A percentile compares a stretch with the other conserved stretches of the same genome.
These are phyloP conservation scores for Oligia fasciuncula DNA, from an alignment of 2,888 invertebrate species.

Conservation along the genomic window DNA sequence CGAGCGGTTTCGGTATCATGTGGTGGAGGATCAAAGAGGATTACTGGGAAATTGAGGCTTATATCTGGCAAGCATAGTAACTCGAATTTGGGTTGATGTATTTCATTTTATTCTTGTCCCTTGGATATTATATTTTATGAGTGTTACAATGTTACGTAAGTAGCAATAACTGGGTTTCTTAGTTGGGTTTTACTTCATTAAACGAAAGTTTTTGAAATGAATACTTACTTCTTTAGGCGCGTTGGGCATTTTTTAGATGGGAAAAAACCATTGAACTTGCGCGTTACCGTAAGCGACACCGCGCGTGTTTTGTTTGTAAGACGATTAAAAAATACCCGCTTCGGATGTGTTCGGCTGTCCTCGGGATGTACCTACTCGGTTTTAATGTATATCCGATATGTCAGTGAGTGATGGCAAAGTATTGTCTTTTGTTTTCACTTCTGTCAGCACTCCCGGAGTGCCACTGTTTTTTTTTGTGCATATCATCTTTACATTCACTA, in stretches of 20 bases:
- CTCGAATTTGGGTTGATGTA: slow-evolving; percentile 12
- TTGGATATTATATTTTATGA: slow-evolving; percentile 7
- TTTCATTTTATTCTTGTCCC: slow-evolving; percentile 14
- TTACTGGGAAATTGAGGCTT: slow-evolving; percentile 41
- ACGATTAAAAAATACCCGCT: too few species aligned
- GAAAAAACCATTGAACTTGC: too few species aligned
- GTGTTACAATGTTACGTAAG: background rate
- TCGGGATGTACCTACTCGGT: too few species aligned
- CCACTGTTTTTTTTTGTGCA: background rate
- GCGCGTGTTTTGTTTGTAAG: too few species aligned
- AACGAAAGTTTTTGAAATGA: slow-evolving; percentile 1
- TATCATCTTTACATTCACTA: background rate
- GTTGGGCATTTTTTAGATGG: too few species aligned
- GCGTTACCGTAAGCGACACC: too few species aligned
- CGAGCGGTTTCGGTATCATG: slow-evolving; percentile 63
- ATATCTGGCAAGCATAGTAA: slow-evolving; percentile 6
- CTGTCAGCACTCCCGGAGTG: too few species aligned
- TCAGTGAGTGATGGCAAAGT: too few species aligned
- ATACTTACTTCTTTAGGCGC: too few species aligned
- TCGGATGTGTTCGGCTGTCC: too few species aligned
- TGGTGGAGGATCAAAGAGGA: slow-evolving; percentile 63
- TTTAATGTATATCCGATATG: too few species aligned
- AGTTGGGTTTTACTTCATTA: background rate
- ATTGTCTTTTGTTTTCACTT: too few species aligned
- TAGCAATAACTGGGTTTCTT: background rate